Base-by-base conservation (phyloP, 92 coral and sea anemone species). In the Phenganax marumi region DNA sequence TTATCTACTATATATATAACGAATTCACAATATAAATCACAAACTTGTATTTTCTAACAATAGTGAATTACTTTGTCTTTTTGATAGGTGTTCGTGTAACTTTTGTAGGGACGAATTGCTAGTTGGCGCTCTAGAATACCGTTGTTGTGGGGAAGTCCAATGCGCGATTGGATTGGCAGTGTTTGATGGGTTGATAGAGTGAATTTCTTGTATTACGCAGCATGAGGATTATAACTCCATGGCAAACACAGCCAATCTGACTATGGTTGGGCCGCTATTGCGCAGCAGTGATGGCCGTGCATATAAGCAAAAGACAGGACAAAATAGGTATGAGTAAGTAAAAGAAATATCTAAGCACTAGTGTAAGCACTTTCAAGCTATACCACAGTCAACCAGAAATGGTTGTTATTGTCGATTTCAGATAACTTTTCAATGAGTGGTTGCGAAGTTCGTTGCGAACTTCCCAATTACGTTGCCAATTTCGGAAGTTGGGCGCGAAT, bases 91-190 rank as follows among this genome's bases (percentile, higher is more conserved):
- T 70, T 43, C 76, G 53, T 70, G 53, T 70, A 70, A 12, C 33
- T 70, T 70, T 18, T 70, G 76, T 53, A 10, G 43, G 8, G 76
- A 70, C 47, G 76, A 70, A 50, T 23, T 70, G 76, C 56, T 70
- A 9, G 76, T 70, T 70, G 76, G 76, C 33, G 76, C 76, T 9
- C 76, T 70, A 11, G 76, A 70, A 70, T 70, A 70, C 12, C 76
- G 76, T 23, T 43, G 76, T 53, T 70, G 76, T 23, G 25, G 53
- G 3, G 26, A 70, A 23, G 76, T 70, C 47, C 1, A 33, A 39
- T 70, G 76, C 39, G 76, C 76, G 3, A 70, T 70, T 4, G 76
- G 76, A 22, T 33, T 33, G 76, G 76, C 76, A 48, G 56, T 70
- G 19, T 70, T 70, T 70, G 76, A 70, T 70, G 54, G 56, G 19